Conservation (phyloP, 2,888 invertebrate genomes). For the Matsumyia berberina region DNA sequence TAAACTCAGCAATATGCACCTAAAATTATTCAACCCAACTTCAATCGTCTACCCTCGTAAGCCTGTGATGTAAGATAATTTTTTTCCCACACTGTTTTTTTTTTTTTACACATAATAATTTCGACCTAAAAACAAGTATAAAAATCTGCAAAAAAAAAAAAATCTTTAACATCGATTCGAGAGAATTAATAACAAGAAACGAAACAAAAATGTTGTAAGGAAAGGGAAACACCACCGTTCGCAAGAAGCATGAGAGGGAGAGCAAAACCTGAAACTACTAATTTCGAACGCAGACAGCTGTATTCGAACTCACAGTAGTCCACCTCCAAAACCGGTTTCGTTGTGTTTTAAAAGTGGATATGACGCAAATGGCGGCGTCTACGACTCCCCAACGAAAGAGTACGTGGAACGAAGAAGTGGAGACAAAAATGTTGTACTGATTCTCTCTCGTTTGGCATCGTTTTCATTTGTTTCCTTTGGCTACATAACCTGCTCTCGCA, state of each 20-base stretch:
- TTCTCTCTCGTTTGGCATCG: slow-evolving; percentile 40
- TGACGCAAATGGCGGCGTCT: slow-evolving; percentile 46
- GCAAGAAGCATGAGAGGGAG: neutral
- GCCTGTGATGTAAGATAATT: slow-evolving; percentile 25
- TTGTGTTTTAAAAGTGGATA: slow-evolving; percentile 51
- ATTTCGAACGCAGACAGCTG: neutral
- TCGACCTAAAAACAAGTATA: slow-evolving; percentile 25
- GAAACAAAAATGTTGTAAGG: slow-evolving; percentile 1
- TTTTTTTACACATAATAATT: slow-evolving; percentile 20
- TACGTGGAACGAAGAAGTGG: slow-evolving; percentile 4
- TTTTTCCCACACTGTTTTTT: slow-evolving; percentile 33
- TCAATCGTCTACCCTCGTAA: too few species aligned
- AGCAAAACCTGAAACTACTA: slow-evolving; percentile 11
- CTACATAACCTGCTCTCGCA: slow-evolving; percentile 34
- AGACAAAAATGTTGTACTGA: slow-evolving; percentile 34
- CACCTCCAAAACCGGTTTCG: slow-evolving; percentile 61
- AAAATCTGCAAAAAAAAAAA: slow-evolving; percentile 3
- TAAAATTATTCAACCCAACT: too few species aligned
- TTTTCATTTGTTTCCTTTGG: too few species aligned
- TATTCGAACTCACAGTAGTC: slow-evolving; percentile 33
- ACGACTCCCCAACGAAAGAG: neutral
- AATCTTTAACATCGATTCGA: slow-evolving; percentile 35
- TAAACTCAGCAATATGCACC: too few species aligned
- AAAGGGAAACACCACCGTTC: slow-evolving; percentile 25
- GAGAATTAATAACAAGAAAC: too few species aligned